Base-by-base conservation (phyloP, 2,113 vertebrate genomes). In the Uria aalge region DNA sequence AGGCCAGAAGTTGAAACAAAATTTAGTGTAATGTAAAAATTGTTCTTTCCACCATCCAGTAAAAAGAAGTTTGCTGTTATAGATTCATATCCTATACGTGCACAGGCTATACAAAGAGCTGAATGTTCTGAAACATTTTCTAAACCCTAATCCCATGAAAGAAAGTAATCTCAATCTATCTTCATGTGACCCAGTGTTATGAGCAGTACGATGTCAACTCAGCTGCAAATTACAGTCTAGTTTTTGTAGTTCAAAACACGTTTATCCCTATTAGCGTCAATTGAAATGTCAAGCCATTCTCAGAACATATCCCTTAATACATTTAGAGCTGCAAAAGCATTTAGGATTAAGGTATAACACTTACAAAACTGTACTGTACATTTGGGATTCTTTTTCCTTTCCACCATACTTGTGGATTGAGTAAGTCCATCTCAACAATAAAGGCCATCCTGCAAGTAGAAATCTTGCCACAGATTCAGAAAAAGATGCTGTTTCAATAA, bases 261-360 rank as follows among this genome's bases (percentile, higher is more conserved):
- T 92, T 94, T 88, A 93, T 94, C 55, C 59, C 40, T 93, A 73
- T 97, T 95, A 95, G 69, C 86, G 73, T 94, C 91, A 89, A 24
- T 5, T 83, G 69, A 95, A 96, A 91, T 79, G 59, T 60, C 55
- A 84, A 88, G 30, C 52, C 21, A 29, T 78, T 86, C 72, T 76
- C 78, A 85, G 77, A 83, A 87, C 73, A 11, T 85, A 91, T 94
- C 69, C 40, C n/a, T 88, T 77, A 94, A 82, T 93, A 77, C 43
- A 89, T 59, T 93, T 87, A 57, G 40, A 91, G 45, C 17, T 86
- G 55, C n/a, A 67, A 89, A 90, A 97, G 17, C 15, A 2, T 90
- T 85, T 94, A 40, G 43, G 76, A 91, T 91, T 95, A 94, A 88
- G 47, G 68, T 94, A 47, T 74, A 94, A 90, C 15, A 14, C 29